phyloP scores from a whole-genome alignment of 2,113 vertebrate species.

The Tympanuchus pallidicinctus region DNA sequence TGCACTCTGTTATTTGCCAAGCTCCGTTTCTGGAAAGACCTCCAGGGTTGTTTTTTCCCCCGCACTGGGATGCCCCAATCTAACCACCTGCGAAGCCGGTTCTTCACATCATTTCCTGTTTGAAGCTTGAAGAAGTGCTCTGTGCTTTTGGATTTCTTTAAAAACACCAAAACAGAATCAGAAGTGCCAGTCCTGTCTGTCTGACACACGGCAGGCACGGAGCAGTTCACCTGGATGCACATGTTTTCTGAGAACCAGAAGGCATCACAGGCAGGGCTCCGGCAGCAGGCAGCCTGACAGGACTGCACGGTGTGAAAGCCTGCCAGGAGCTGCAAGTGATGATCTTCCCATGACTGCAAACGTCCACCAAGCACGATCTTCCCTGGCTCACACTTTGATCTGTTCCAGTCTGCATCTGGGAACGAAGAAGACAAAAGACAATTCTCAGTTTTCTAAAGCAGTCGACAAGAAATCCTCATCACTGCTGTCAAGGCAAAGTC shows the following conservation, averaged over 20 bases:
- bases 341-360: conserved; percentile 68
- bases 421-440: conserved; percentile 38
- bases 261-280: conserved; percentile 72
- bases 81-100: conserved; percentile 30
- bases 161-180: conserved; percentile 75
- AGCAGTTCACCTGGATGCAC: conserved; percentile 81
- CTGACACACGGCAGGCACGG: conserved; percentile 59
- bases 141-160: conserved; percentile 68
- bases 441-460: conserved; percentile 34
- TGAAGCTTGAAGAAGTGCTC: conserved; percentile 23
- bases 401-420: conserved; percentile 75
- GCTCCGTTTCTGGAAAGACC: conserved; percentile 17
- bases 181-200: conserved; percentile 53
- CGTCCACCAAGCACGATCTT: conserved; percentile 57
- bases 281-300: conserved; percentile 81
- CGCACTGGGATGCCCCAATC: conserved; percentile 28
- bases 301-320: conserved; percentile 70
- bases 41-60: neutral
- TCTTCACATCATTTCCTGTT: neutral
- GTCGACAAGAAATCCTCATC: neutral
- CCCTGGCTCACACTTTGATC: conserved; percentile 56
- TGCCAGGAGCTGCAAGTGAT: conserved; percentile 69
- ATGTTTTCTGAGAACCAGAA: conserved; percentile 80
- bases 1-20: neutral
- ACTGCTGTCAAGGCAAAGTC: neutral